Evolutionary conservation across 2,113 vertebrate species (phyloP).

Genomic region (Crotalus helleri): DNA sequence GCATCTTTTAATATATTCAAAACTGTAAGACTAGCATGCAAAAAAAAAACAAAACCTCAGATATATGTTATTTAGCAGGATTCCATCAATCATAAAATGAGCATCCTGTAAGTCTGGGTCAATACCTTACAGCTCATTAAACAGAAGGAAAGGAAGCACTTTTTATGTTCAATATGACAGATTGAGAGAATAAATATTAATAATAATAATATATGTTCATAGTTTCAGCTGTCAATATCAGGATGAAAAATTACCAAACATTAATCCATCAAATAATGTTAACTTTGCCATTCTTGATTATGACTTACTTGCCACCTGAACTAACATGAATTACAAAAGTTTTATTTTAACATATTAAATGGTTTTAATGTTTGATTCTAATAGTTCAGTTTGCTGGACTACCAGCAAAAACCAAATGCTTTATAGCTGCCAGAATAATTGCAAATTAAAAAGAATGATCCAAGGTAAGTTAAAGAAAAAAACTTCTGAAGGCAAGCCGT

Average conservation of each 20-base stretch:
- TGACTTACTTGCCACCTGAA: constrained; percentile 56
- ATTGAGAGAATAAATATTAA: constrained; percentile 56
- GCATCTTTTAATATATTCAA: constrained; percentile 51
- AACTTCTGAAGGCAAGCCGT: background rate
- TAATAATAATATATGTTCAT: constrained; percentile 54
- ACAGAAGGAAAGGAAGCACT: constrained; percentile 63
- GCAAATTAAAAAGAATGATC: constrained; percentile 44
- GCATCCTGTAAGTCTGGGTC: constrained; percentile 50
- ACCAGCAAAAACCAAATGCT: constrained; percentile 26
- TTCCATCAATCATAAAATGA: constrained; percentile 64
- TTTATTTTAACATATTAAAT: constrained; percentile 46
- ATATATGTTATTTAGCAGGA: constrained; percentile 52
- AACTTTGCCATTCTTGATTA: constrained; percentile 56
- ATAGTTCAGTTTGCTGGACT: constrained; percentile 40
- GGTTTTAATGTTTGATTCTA: constrained; percentile 45
- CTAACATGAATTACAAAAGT: constrained; percentile 49
- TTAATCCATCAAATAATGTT: constrained; percentile 61
- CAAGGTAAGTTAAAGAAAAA: constrained; percentile 28
- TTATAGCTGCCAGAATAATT: constrained; percentile 25
- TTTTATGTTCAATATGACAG: constrained; percentile 51
- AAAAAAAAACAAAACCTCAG: constrained; percentile 25
- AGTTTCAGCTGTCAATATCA: constrained; percentile 65
- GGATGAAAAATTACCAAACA: constrained; percentile 67
- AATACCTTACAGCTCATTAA: constrained; percentile 72
- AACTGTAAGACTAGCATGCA: constrained; percentile 46